Conservation (phyloP, 1,140 invertebrate species). For the Dufourea novaeangliae region DNA sequence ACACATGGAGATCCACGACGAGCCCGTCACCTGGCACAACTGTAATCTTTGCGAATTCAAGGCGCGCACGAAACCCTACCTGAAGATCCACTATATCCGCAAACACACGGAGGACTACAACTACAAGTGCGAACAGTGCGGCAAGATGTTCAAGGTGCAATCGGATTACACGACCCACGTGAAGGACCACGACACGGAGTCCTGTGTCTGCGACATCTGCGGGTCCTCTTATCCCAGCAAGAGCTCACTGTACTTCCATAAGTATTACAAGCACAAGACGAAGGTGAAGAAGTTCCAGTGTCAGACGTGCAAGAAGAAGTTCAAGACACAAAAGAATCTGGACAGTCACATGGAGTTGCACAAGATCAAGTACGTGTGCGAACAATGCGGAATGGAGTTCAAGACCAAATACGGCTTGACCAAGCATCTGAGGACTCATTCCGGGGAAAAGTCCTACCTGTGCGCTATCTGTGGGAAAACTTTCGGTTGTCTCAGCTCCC, state of each 20-base stretch:
- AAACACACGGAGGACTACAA: conserved; percentile 81
- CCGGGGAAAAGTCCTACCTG: conserved; percentile 85
- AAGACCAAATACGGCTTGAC: conserved; percentile 84
- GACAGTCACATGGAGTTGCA: conserved; percentile 78
- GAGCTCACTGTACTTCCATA: conserved; percentile 75
- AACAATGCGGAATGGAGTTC: conserved; percentile 84
- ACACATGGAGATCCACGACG: conserved; percentile 81
- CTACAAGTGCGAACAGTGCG: conserved; percentile 84
- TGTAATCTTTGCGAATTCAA: conserved; percentile 76
- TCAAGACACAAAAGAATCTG: conserved; percentile 80
- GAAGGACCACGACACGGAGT: conserved; percentile 79
- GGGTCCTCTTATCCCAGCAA: conserved; percentile 83
- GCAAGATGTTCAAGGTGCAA: conserved; percentile 84
- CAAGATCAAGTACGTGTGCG: conserved; percentile 82
- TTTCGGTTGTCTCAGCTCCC: conserved; percentile 81
- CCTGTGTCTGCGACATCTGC: conserved; percentile 82
- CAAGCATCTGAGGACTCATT: conserved; percentile 85
- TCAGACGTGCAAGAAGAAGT: conserved; percentile 78
- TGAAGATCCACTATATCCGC: conserved; percentile 81
- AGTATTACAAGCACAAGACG: conserved; percentile 80
- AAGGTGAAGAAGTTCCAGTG: conserved; percentile 80
- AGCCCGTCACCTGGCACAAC: conserved; percentile 60
- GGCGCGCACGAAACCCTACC: conserved; percentile 78
- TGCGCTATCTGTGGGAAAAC: conserved; percentile 84
- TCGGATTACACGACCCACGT: conserved; percentile 80